Evolutionary conservation across 2,113 vertebrate species (phyloP).

Genomic region (Lepidothrix coronata): DNA sequence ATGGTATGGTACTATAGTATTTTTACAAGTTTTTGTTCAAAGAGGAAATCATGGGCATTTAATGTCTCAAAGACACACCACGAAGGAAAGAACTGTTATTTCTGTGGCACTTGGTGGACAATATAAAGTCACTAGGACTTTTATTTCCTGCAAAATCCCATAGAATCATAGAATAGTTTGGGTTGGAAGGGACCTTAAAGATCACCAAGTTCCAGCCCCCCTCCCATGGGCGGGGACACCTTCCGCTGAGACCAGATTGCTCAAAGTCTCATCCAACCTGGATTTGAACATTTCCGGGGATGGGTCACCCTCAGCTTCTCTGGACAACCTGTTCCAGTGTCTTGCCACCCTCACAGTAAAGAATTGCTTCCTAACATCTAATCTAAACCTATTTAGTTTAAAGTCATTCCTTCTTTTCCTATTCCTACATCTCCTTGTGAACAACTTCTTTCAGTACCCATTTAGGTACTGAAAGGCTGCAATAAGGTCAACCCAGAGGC

Average conservation of each 20-base stretch:
- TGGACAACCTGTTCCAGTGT: neutral
- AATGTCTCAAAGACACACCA: accelerated
- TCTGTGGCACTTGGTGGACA: neutral
- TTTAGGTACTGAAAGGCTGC: neutral
- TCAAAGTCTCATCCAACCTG: neutral
- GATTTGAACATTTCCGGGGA: neutral
- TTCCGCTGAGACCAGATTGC: neutral
- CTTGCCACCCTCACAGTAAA: neutral
- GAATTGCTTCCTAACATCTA: neutral
- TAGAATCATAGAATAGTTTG: neutral
- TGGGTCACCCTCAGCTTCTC: neutral
- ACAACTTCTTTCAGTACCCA: too few relatives aligned
- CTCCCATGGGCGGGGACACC: neutral
- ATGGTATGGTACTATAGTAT: neutral
- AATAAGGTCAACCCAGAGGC: neutral
- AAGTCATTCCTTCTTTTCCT: neutral
- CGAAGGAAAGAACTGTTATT: neutral
- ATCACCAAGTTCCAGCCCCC: neutral
- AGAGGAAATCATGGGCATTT: neutral
- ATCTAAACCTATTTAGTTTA: neutral
- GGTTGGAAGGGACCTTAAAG: neutral
- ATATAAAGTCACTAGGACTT: neutral
- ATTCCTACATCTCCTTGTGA: neutral
- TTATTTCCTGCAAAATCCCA: neutral
- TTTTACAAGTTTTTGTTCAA: neutral